These are phyloP conservation scores for Agrypnus murinus DNA, from an alignment of 2,888 invertebrate genomes.

Conservation along the genomic window DNA sequence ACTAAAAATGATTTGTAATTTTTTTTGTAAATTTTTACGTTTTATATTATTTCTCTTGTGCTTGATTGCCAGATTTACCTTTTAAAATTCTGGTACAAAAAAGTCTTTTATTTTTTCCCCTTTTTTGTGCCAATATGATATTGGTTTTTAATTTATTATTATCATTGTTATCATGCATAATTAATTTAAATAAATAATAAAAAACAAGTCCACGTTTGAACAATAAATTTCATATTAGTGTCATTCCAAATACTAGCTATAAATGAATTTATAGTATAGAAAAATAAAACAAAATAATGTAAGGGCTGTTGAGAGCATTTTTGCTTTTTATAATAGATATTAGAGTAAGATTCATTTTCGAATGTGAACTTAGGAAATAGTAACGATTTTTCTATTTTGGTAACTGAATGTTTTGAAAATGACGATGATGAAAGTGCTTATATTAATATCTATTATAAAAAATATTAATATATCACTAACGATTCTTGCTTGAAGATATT, in stretches of 20 bases:
- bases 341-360: constrained; percentile 11
- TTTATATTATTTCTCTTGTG: constrained; percentile 20
- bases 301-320: constrained; percentile 62
- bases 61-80: constrained; percentile 21
- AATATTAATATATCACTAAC: constrained; percentile 36
- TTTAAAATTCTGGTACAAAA: neutral
- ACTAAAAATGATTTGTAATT: neutral
- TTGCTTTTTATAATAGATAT: constrained; percentile 37
- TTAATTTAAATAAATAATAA: constrained; percentile 4
- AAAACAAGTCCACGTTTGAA: constrained; percentile 65
- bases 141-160: constrained; percentile 1
- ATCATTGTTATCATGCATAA: constrained; percentile 4
- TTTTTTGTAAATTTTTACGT: constrained; percentile 10
- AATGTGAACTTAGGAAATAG: constrained; percentile 24
- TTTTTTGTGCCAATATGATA: constrained; percentile 23
- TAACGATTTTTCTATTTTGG: constrained; percentile 38
- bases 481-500: constrained; percentile 61
- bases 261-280: constrained; percentile 61
- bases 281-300: constrained; percentile 60
- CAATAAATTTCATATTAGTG: constrained; percentile 68
- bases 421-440: neutral
- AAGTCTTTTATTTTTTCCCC: neutral
- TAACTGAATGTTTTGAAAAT: constrained; percentile 27
- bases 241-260: constrained; percentile 69
- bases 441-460: constrained; percentile 37